These are phyloP conservation scores for Epizoanthus rinbou DNA, from an alignment of 92 coral and sea anemone species.

Conservation along the genomic window DNA sequence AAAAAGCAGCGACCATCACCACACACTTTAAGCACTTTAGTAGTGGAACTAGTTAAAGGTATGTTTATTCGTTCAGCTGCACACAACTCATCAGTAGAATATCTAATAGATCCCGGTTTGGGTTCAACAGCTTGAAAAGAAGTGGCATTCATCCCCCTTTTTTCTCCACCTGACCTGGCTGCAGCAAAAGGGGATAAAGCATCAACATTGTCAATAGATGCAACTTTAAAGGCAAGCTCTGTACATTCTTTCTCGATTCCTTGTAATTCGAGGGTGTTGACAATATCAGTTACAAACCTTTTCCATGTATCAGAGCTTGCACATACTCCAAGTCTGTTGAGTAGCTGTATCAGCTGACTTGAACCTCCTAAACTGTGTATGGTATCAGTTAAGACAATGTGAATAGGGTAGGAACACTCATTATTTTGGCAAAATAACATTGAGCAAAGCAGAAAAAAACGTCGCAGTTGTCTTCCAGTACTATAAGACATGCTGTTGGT, in stretches of 20 bases:
- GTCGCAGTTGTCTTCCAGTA: not conserved
- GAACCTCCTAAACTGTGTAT: slow-evolving; percentile 24
- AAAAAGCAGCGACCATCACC: slow-evolving; percentile 24
- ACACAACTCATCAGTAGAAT: slow-evolving; percentile 27
- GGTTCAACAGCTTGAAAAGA: slow-evolving; percentile 29
- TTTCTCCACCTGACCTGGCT: slow-evolving; percentile 15
- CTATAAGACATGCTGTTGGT: not conserved
- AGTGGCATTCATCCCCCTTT: slow-evolving; percentile 15
- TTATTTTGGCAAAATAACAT: slow-evolving; percentile 19
- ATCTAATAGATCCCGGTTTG: slow-evolving; percentile 1
- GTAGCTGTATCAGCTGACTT: not conserved
- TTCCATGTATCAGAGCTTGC: not conserved
- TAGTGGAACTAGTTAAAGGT: not conserved
- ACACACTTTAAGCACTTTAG: slow-evolving; percentile 11
- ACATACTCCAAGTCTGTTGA: slow-evolving; percentile 7
- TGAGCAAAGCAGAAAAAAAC: slow-evolving; percentile 15
- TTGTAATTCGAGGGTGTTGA: not conserved
- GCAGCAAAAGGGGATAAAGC: slow-evolving; percentile 28
- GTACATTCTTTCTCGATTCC: slow-evolving; percentile 8
- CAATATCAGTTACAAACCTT: slow-evolving; percentile 18
- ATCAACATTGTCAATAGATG: slow-evolving; percentile 31
- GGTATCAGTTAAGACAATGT: slow-evolving; percentile 19
- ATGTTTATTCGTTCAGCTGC: slow-evolving; percentile 1
- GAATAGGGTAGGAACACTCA: not conserved
- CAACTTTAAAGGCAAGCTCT: slow-evolving; percentile 9